These are phyloP conservation scores for Lordiphosa fenestrarum DNA, from an alignment of 2,888 invertebrate species.

Conservation along the genomic window DNA sequence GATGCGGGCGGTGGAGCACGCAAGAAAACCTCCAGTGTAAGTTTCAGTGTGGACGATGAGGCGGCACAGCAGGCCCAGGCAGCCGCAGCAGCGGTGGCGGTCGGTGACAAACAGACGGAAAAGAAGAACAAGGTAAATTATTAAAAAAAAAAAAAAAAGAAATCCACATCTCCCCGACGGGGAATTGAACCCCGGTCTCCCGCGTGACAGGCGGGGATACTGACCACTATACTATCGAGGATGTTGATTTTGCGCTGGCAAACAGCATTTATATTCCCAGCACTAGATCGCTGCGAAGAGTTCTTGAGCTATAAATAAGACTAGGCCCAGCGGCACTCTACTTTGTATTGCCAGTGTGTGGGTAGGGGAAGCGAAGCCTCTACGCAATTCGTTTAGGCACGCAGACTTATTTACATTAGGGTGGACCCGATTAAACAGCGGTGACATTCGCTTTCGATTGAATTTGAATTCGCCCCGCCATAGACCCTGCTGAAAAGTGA, in stretches of 20 bases:
- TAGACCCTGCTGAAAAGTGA: too few species aligned
- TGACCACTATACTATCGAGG: constrained; percentile 6
- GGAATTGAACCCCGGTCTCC: constrained; percentile 13
- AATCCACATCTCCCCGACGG: constrained; percentile 1
- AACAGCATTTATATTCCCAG: too few species aligned
- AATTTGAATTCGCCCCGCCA: too few species aligned
- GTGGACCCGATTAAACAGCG: too few species aligned
- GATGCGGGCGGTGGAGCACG: constrained; percentile 82
- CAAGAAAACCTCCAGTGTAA: constrained; percentile 87
- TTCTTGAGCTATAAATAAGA: too few species aligned
- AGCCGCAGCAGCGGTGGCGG: constrained; percentile 42
- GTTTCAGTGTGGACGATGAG: constrained; percentile 85
- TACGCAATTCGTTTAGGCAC: too few species aligned
- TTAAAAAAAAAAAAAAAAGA: constrained; percentile 2
- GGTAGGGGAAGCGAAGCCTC: too few species aligned
- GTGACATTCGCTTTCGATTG: too few species aligned
- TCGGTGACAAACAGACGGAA: constrained; percentile 78
- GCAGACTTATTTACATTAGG: too few species aligned
- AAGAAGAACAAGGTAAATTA: constrained; percentile 87
- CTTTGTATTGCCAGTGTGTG: too few species aligned
- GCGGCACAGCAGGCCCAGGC: constrained; percentile 57
- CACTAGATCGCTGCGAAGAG: too few species aligned
- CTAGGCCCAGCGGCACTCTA: too few species aligned
- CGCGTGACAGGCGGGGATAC: constrained; percentile 13
- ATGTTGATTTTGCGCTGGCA: constrained; percentile 1